Evolutionary conservation across 2,113 vertebrate genomes (phyloP), one percentile per base, ranked within the genome.

Genomic region (Chlorodrepanis virens): DNA sequence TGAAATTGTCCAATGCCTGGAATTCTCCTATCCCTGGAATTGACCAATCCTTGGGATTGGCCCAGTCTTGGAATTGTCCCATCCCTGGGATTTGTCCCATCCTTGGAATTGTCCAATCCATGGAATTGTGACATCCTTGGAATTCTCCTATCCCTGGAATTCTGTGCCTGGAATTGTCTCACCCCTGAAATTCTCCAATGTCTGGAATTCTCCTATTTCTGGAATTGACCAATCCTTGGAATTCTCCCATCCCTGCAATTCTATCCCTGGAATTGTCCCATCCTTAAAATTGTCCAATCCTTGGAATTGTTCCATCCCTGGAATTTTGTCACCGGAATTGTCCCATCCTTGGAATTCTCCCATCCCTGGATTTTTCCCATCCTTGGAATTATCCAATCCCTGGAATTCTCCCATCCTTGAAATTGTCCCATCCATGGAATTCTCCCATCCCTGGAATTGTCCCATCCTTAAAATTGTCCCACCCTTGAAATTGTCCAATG

Each of bases 381-480:
- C 14, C 22, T 0, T 39, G n/a, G 65, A 4, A 37, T 6, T 10
- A 4, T 13, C 59, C 59, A 0, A 4, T 31, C 6, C 14, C 0
- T 20, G 64, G 33, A 10, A 21, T 15, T 21, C 3, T 2, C 20
- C 19, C 5, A 4, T 14, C 14, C 22, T 1, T 52, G 18, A n/a
- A n/a, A 44, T 44, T 44, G 42, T 44, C 42, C 42, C 7, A 19
- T 44, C 7, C 17, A 4, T 44, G 42, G 42, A 44, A 44, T 44
- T 44, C 5, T 18, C 4, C 42, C 4, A 18, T 19, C 18, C 44
- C 4, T 44, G 45, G 45, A 21, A 45, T 21, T 45, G 5, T 5
- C 21, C 45, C 17, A 44, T 18, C 42, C 42, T 19, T 20, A 25
- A 25, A 60, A 15, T 27, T 49, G 6, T 8, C 24, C 49, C 8